Conservation (phyloP, 1,140 invertebrate genomes). For the Pogonus chalceus region DNA sequence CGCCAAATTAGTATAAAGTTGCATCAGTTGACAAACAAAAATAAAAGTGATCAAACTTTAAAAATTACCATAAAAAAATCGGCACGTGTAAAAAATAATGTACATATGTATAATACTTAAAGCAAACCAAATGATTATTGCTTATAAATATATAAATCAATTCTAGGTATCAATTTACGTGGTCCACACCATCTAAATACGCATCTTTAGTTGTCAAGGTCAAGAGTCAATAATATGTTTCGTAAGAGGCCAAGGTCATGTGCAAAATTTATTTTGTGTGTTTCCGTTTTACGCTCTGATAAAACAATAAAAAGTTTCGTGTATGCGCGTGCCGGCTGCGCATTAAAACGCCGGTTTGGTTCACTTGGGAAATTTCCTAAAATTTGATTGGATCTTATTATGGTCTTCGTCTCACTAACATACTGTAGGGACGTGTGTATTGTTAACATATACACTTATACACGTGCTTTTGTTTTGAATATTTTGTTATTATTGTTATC, state of each 20-base stretch:
- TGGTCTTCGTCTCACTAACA: background rate
- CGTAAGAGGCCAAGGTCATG: slow-evolving; percentile 2
- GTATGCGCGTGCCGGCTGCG: background rate
- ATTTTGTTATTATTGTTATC: no score
- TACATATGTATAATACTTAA: background rate
- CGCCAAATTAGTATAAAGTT: background rate
- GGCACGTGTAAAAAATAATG: slow-evolving; percentile 5
- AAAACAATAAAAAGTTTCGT: background rate
- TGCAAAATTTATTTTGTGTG: background rate
- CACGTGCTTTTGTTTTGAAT: background rate
- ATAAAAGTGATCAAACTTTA: background rate
- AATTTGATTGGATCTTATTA: background rate
- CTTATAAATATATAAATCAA: background rate
- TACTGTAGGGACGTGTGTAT: background rate
- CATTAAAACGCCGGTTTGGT: no score
- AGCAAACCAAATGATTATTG: background rate
- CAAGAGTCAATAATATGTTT: background rate
- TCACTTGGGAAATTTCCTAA: background rate
- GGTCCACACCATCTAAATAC: background rate
- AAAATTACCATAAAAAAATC: background rate
- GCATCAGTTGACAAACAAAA: background rate
- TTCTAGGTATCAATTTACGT: background rate
- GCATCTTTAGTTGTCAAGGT: slow-evolving; percentile 2
- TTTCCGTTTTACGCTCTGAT: slow-evolving; percentile 5
- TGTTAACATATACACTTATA: background rate